Conservation (phyloP, 1,140 invertebrate species). For the Drosophila tsacasi region DNA sequence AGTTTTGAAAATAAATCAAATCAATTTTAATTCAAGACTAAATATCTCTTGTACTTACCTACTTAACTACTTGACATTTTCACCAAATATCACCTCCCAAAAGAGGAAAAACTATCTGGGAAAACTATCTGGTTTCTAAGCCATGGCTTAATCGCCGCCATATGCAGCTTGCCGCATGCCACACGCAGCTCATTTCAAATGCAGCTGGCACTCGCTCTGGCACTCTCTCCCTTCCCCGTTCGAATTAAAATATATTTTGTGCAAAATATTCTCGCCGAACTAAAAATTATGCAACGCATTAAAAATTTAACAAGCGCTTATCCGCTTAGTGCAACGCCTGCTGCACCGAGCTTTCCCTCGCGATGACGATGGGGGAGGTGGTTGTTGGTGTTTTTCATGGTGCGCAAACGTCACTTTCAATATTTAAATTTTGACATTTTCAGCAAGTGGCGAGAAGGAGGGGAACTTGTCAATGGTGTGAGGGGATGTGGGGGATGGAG, state of each 20-base stretch:
- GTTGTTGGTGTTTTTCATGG: neutral
- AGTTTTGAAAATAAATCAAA: neutral
- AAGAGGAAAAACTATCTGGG: neutral
- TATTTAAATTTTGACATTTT: slow-evolving; percentile 82
- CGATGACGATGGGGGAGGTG: neutral
- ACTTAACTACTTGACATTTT: neutral
- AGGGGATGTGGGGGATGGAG: no score
- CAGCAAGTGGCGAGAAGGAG: slow-evolving; percentile 17
- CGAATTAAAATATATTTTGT: slow-evolving; percentile 73
- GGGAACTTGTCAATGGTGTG: neutral
- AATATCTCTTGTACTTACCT: no score
- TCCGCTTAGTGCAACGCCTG: slow-evolving; percentile 78
- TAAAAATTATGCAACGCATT: slow-evolving; percentile 82
- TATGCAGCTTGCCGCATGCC: slow-evolving; percentile 31
- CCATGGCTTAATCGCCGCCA: slow-evolving; percentile 25
- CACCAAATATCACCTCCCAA: neutral
- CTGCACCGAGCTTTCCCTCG: slow-evolving; percentile 8
- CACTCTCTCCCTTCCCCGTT: slow-evolving; percentile 2
- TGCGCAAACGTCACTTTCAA: slow-evolving; percentile 65
- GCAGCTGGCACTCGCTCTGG: slow-evolving; percentile 41
- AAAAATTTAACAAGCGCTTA: slow-evolving; percentile 83
- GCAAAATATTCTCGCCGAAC: slow-evolving; percentile 69
- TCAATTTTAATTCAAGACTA: no score
- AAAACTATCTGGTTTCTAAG: slow-evolving; percentile 31
- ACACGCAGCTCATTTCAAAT: slow-evolving; percentile 52